phyloP scores from a whole-genome alignment of 2,888 invertebrate genomes.

The Gari tellinella region DNA sequence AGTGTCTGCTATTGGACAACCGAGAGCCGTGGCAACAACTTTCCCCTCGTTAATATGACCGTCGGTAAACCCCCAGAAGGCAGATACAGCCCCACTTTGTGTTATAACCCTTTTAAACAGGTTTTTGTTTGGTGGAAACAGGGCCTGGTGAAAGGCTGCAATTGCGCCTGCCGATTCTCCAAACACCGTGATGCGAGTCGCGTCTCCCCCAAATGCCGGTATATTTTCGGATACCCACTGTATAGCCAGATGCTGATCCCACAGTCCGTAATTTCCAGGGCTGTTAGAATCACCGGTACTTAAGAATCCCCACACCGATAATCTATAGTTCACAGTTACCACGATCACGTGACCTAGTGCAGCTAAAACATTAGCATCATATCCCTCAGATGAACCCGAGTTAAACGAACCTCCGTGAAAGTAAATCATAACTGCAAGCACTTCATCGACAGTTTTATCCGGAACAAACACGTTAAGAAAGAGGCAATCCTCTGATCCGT shows the following conservation, averaged over 20 bases:
- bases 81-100: constrained; percentile 38
- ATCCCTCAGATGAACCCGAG: constrained; percentile 11
- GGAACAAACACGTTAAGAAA: constrained; percentile 49
- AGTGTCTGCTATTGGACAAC: too few relatives aligned
- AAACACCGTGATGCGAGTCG: constrained; percentile 45
- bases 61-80: constrained; percentile 9
- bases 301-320: constrained; percentile 49
- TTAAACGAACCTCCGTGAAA: constrained; percentile 49
- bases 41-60: constrained; percentile 18
- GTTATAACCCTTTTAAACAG: constrained; percentile 25
- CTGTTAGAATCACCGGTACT: constrained; percentile 22
- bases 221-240: constrained; percentile 56
- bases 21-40: background rate
- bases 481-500: constrained; percentile 42
- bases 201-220: constrained; percentile 33
- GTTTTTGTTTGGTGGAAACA: constrained; percentile 50
- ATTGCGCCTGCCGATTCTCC: constrained; percentile 50
- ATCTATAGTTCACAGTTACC: constrained; percentile 52
- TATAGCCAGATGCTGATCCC: constrained; percentile 54
- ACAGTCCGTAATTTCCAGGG: constrained; percentile 52
- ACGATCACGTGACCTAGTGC: constrained; percentile 8
- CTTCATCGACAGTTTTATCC: background rate
- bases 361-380: constrained; percentile 1
- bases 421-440: constrained; percentile 51
- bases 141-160: constrained; percentile 41